Evolutionary conservation across 1,140 invertebrate genomes (phyloP).

Genomic region (Coenobita brevimanus): DNA sequence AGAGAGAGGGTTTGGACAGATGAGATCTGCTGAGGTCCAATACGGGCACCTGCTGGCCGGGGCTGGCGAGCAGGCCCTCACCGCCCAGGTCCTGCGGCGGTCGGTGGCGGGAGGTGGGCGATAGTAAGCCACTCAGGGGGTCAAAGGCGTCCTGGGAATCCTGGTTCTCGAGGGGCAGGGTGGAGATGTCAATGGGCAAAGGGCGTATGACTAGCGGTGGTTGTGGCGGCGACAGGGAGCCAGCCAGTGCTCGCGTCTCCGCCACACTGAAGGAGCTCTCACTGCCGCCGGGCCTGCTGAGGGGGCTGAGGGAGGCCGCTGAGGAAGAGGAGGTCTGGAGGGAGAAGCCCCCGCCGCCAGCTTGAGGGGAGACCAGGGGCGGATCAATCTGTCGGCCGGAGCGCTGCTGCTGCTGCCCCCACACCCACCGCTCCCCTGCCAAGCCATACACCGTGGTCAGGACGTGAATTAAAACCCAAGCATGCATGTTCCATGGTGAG

Average conservation of each 20-base stretch:
- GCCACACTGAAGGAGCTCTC: background rate
- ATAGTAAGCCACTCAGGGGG: background rate
- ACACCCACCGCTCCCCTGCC: slow-evolving; percentile 40
- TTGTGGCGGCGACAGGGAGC: background rate
- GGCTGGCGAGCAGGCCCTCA: background rate
- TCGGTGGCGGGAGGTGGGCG: background rate
- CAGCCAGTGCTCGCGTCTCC: background rate
- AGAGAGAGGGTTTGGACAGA: background rate
- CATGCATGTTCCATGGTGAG: background rate
- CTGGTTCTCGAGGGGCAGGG: slow-evolving; percentile 26
- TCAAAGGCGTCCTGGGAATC: background rate
- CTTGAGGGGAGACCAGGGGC: background rate
- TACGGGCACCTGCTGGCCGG: background rate
- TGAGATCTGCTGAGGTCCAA: background rate
- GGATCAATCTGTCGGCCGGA: slow-evolving; percentile 7
- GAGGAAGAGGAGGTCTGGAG: background rate
- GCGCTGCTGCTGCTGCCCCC: slow-evolving; percentile 7
- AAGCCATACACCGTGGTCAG: background rate
- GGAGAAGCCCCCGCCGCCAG: background rate
- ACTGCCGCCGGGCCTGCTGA: background rate
- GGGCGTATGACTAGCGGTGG: slow-evolving; percentile 8
- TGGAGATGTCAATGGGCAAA: slow-evolving; percentile 51
- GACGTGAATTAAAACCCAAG: background rate
- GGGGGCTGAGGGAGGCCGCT: background rate
- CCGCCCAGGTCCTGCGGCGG: background rate